Conservation (phyloP, 2,113 vertebrate species). For the Salvelinus sp. region DNA sequence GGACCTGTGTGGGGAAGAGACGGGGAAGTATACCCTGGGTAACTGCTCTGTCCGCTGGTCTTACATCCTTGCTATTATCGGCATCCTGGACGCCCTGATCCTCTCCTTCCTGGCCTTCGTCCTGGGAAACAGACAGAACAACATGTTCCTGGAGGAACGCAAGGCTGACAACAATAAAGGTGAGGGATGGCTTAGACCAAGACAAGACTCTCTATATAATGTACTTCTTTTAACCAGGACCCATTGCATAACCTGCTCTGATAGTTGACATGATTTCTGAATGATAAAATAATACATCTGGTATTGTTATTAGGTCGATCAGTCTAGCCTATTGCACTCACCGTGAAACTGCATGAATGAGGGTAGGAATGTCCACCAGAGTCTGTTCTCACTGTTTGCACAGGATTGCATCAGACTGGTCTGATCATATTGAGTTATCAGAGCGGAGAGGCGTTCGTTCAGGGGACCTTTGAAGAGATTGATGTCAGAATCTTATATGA, state of each 20-base stretch:
- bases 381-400: background rate
- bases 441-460: background rate
- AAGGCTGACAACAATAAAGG: conserved; percentile 86
- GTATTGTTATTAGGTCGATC: too few species aligned
- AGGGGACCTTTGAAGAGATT: background rate
- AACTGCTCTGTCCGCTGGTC: conserved; percentile 95
- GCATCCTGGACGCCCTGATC: conserved; percentile 94
- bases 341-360: too few species aligned
- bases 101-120: conserved; percentile 96
- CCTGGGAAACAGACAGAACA: conserved; percentile 95
- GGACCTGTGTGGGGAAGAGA: conserved; percentile 93
- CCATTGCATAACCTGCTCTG: too few species aligned
- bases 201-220: conserved; percentile 34
- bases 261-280: too few species aligned
- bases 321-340: too few species aligned
- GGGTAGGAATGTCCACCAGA: too few species aligned
- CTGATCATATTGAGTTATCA: background rate
- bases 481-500: too few species aligned
- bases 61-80: conserved; percentile 95
- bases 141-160: conserved; percentile 92
- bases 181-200: background rate
- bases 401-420: background rate
- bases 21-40: conserved; percentile 93
- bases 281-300: too few species aligned
- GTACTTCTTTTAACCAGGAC: too few species aligned